phyloP scores from a whole-genome alignment of 2,888 invertebrate species.

The Notodonta ziczac region DNA sequence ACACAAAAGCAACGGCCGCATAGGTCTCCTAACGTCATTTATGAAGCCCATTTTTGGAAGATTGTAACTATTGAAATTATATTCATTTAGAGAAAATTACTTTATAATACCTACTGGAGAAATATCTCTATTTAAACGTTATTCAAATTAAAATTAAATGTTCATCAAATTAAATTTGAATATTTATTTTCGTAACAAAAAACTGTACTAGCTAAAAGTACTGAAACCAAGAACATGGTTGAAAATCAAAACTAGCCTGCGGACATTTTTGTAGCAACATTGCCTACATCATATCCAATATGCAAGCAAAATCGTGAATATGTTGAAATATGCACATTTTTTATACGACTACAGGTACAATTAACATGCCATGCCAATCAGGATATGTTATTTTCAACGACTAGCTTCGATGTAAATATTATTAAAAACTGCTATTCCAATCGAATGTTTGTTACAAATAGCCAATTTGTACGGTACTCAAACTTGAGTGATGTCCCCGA shows the following conservation, averaged over 20 bases:
- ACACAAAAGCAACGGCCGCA: conserved; percentile 51
- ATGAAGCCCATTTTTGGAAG: background rate
- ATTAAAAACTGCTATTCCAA: conserved; percentile 11
- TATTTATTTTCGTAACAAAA: background rate
- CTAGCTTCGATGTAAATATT: conserved; percentile 3
- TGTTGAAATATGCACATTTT: conserved; percentile 47
- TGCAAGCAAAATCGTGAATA: conserved; percentile 42
- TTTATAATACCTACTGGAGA: too few species aligned
- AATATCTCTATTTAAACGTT: too few species aligned
- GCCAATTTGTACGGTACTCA: conserved; percentile 36
- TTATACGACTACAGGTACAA: conserved; percentile 39
- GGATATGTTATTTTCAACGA: conserved; percentile 22
- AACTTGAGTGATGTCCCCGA: conserved; percentile 41
- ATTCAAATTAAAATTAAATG: too few species aligned
- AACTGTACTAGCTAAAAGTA: conserved; percentile 20
- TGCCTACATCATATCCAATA: conserved; percentile 46
- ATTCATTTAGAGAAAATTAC: too few species aligned
- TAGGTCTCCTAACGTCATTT: conserved; percentile 3
- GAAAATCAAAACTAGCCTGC: conserved; percentile 30
- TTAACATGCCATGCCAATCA: conserved; percentile 19
- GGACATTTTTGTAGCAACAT: conserved; percentile 42
- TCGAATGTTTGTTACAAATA: conserved; percentile 20
- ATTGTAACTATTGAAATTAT: background rate
- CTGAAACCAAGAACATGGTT: conserved; percentile 32
- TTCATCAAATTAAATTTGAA: too few species aligned